Evolutionary conservation across 1,140 invertebrate genomes (phyloP).

Genomic region (Phenacoccus solenopsis): DNA sequence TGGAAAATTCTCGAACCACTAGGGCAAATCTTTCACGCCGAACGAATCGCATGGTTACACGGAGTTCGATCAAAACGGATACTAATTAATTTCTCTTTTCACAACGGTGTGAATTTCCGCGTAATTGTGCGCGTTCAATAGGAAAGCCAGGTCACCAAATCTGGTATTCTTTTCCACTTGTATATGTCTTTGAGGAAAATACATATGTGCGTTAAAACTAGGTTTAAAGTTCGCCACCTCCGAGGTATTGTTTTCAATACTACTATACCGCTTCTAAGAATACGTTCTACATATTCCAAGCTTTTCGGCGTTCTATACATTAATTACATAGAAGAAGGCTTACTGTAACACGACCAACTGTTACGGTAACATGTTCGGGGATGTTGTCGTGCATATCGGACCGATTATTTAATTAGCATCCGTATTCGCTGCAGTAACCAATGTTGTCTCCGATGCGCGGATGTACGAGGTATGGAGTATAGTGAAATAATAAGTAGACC

Average conservation of each 20-base stretch:
- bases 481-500: background rate
- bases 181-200: background rate
- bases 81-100: conserved; percentile 3
- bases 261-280: background rate
- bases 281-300: background rate
- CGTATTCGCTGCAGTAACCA: background rate
- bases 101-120: background rate
- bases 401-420: background rate
- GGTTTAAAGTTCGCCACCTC: background rate
- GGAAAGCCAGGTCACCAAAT: background rate
- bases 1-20: no score
- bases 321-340: background rate
- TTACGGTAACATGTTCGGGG: no score
- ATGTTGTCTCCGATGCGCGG: background rate
- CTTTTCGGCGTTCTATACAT: background rate
- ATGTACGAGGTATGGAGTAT: background rate
- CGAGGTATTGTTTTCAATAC: background rate
- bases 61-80: background rate
- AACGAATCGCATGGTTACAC: no score
- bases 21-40: no score
- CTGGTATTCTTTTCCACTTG: background rate
- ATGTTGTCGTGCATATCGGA: background rate
- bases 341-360: background rate
- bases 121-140: background rate
- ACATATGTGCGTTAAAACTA: background rate